Evolutionary conservation across 2,888 invertebrate species (phyloP), one percentile per base, ranked within the genome.

Genomic region (Rhimphoctona megacephalus): DNA sequence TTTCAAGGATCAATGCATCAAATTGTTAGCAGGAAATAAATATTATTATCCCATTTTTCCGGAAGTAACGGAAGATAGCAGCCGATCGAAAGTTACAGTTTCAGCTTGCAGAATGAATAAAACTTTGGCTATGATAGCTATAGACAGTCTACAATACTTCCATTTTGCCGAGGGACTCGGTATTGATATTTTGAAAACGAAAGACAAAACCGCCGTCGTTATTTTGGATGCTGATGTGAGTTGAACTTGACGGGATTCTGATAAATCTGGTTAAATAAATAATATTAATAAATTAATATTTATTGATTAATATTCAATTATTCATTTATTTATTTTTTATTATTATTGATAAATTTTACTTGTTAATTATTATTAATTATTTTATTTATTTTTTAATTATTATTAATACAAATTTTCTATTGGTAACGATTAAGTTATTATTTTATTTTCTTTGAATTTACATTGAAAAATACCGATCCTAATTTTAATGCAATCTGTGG

Each of bases 151-250:
- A 1, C 94, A 95, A 78, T 97, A 97, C 92, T 96, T 96, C 89
- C 96, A 97, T 91, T 97, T 98, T 92, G 97, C 97, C 0, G 96
- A 97, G 92, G 95, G 96, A 36, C 95, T 98, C 7, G 98, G 97
- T 2, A 95, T 98, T 33, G 96, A 97, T 93, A 94, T 97, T 49
- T 93, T 94, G 17, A 95, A 95, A 64, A 95, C 93, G 84, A 95
- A 94, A 84, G 96, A 97, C 90, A 96, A 95, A 94, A 97, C 97
- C 49, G 96, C 96, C 43, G 96, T 96, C 67, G 95, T 97, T 79
- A 97, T 98, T 91, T 94, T 98, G 88, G 97, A 97, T 94, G 96
- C 96, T 89, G 95, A 96, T 95, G 97, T 97, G 94, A 94, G 94
- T 91, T 83, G 81, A 74, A 64, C 77, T 19, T n/a, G 22, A 22